Conservation (phyloP, 2,113 vertebrate genomes). For the Peromyscus californicus region DNA sequence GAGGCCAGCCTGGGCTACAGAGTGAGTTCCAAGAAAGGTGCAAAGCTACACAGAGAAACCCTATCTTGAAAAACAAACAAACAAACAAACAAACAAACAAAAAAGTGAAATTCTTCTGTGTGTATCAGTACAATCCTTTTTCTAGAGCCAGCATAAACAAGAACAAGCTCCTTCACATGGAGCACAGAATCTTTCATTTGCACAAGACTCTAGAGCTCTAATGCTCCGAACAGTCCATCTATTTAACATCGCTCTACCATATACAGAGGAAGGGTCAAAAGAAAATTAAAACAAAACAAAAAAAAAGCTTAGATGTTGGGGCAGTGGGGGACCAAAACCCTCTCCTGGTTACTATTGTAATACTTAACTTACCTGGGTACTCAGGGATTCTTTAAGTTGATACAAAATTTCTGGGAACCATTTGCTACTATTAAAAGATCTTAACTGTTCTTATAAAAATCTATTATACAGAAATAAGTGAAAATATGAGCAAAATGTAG, state of each 20-base stretch:
- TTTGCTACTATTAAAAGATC: slow-evolving; percentile 21
- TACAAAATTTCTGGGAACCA: background rate
- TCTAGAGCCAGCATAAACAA: background rate
- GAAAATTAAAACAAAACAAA: background rate
- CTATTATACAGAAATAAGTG: background rate
- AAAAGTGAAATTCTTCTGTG: background rate
- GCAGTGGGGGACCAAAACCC: background rate
- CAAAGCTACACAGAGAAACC: too few relatives aligned
- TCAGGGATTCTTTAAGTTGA: background rate
- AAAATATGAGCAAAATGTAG: background rate
- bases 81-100: too few relatives aligned
- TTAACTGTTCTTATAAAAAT: slow-evolving; percentile 34
- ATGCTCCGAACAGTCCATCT: background rate
- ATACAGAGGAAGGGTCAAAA: background rate
- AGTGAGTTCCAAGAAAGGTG: too few relatives aligned
- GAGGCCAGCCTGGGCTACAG: too few relatives aligned
- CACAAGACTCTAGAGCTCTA: background rate
- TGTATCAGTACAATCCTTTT: background rate
- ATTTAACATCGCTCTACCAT: background rate
- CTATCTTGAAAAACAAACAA: too few relatives aligned
- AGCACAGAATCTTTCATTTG: background rate
- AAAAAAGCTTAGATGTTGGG: background rate
- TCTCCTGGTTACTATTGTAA: background rate
- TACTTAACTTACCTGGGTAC: background rate
- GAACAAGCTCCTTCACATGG: background rate